Conservation (phyloP, 2,888 invertebrate genomes). For the Dynastes tityus region DNA sequence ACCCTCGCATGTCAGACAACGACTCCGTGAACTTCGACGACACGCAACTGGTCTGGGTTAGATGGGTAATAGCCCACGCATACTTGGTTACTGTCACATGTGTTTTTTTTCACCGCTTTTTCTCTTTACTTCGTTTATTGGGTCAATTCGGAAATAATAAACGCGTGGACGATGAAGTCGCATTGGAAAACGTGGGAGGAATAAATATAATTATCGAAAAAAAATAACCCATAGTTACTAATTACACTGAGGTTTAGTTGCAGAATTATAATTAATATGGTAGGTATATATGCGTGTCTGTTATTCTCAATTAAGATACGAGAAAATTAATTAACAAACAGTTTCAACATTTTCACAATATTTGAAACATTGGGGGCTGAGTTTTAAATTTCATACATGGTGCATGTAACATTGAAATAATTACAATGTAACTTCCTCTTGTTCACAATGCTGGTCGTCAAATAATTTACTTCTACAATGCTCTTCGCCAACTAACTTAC, state of each 20-base stretch:
- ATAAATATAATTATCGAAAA: not conserved
- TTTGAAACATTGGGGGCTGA: too few species aligned
- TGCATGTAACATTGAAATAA: too few species aligned
- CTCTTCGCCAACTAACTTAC: too few species aligned
- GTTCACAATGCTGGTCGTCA: too few species aligned
- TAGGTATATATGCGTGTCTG: not conserved
- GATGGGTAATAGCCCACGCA: conserved; percentile 64
- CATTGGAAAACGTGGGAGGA: not conserved
- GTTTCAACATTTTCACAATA: too few species aligned
- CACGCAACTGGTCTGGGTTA: conserved; percentile 64
- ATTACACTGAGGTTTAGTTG: not conserved
- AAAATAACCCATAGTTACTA: not conserved
- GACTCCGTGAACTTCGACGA: conserved; percentile 58
- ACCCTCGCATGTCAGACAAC: conserved; percentile 61
- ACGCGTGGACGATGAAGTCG: conserved; percentile 36
- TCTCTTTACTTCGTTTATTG: conserved; percentile 55
- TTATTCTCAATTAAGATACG: not conserved
- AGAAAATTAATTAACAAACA: not conserved
- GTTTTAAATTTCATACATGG: too few species aligned
- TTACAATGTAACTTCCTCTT: too few species aligned
- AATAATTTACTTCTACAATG: too few species aligned
- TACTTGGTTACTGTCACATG: conserved; percentile 63
- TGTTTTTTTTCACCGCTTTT: conserved; percentile 57
- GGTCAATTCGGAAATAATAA: conserved; percentile 63
- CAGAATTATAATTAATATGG: conserved; percentile 3